These are phyloP conservation scores for Flexamia atlantica DNA, from an alignment of 2,888 invertebrate species.

Conservation along the genomic window DNA sequence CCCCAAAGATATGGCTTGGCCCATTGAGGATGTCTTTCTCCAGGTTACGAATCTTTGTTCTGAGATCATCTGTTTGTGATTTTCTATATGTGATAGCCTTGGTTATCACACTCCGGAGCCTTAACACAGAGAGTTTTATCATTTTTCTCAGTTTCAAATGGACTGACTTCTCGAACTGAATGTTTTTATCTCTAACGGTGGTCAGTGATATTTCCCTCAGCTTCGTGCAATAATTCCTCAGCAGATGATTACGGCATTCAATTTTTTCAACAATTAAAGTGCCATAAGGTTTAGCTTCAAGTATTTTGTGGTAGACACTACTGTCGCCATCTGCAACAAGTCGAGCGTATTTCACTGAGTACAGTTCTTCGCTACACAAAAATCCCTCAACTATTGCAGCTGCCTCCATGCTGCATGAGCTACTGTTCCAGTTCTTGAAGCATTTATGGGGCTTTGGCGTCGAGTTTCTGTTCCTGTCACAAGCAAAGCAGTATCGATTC, in stretches of 20 bases:
- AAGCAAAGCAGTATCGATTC: slow-evolving; percentile 9
- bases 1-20: slow-evolving; percentile 36
- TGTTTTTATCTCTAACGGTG: not conserved
- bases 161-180: not conserved
- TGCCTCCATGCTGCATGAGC: slow-evolving; percentile 72
- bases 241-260: slow-evolving; percentile 71
- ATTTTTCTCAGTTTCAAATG: slow-evolving; percentile 44
- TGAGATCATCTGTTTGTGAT: slow-evolving; percentile 10
- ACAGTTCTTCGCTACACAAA: slow-evolving; percentile 69
- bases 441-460: slow-evolving; percentile 20
- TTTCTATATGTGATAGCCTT: slow-evolving; percentile 36
- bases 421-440: slow-evolving; percentile 70
- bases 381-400: slow-evolving; percentile 72
- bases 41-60: no score
- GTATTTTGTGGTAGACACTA: slow-evolving; percentile 69
- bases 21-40: slow-evolving; percentile 23
- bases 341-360: slow-evolving; percentile 70
- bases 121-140: not conserved
- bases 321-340: slow-evolving; percentile 73
- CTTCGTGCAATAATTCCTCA: slow-evolving; percentile 67
- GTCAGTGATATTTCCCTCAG: slow-evolving; percentile 33
- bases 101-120: slow-evolving; percentile 13
- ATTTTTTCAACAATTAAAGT: slow-evolving; percentile 70
- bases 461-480: not conserved
- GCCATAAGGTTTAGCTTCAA: slow-evolving; percentile 69